These are phyloP conservation scores for Paramisgurnus dabryanus DNA, from an alignment of 2,113 vertebrate species.

Conservation along the genomic window DNA sequence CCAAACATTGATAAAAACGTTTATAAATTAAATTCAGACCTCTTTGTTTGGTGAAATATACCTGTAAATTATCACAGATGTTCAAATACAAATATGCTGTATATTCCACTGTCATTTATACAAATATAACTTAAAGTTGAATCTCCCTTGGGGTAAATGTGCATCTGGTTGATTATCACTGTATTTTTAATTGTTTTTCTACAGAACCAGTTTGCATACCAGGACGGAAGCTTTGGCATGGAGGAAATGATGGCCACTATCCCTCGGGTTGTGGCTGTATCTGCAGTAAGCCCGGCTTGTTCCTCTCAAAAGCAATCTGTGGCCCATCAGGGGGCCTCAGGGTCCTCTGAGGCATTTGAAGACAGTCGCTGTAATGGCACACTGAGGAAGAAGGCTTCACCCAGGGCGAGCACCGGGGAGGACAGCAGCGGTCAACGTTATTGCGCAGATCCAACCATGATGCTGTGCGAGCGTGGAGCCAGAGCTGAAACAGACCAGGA, in stretches of 20 bases:
- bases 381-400: constrained; percentile 82
- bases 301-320: constrained; percentile 75
- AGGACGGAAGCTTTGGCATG: constrained; percentile 81
- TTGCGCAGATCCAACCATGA: constrained; percentile 91
- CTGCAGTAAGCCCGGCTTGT: constrained; percentile 67
- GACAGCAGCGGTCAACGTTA: constrained; percentile 91
- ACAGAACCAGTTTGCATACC: constrained; percentile 91
- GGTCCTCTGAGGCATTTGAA: constrained; percentile 70
- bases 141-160: too few relatives aligned
- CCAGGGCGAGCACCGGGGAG: constrained; percentile 76
- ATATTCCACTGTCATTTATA: too few relatives aligned
- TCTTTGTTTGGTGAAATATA: too few relatives aligned
- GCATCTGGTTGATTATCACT: too few relatives aligned
- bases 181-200: background rate
- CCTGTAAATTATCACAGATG: too few relatives aligned
- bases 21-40: too few relatives aligned
- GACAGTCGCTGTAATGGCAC: constrained; percentile 90
- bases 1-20: too few relatives aligned
- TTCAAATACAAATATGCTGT: too few relatives aligned
- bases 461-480: constrained; percentile 80
- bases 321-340: constrained; percentile 67
- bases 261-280: constrained; percentile 70
- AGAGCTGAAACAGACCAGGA: constrained; percentile 86
- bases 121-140: too few relatives aligned
- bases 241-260: constrained; percentile 81